Percentiles rank a stretch among this genome's conserved stretches.
Evolutionary conservation across 2,888 invertebrate genomes (phyloP).

Genomic region (Muschampia plurimacula): DNA sequence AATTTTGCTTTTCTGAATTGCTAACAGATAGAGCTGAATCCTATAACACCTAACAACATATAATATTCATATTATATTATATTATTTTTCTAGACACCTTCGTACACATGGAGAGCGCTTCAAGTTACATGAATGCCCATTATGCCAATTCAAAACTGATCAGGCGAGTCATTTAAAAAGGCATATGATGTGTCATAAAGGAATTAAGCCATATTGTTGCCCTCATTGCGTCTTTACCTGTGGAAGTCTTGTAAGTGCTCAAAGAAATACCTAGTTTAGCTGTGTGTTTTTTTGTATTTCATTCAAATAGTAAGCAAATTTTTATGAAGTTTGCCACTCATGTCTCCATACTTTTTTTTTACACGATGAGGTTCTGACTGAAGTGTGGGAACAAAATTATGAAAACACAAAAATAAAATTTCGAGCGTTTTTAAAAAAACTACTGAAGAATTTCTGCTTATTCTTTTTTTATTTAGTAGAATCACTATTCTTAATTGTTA

Average conservation of each 20-base stretch:
- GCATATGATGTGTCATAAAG: conserved; percentile 92
- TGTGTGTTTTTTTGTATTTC: background rate
- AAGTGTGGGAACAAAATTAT: too few species aligned
- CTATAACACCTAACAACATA: background rate
- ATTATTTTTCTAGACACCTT: conserved; percentile 82
- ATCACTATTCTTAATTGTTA: too few species aligned
- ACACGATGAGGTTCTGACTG: too few species aligned
- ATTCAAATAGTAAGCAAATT: too few species aligned
- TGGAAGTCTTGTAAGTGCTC: conserved; percentile 89
- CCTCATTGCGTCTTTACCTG: conserved; percentile 93
- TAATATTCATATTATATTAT: background rate
- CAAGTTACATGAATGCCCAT: conserved; percentile 86
- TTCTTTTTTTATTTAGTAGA: too few species aligned
- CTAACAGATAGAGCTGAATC: conserved; percentile 48
- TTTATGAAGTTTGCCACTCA: too few species aligned
- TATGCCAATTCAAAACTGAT: conserved; percentile 90
- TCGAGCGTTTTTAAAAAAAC: too few species aligned
- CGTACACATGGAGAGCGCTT: conserved; percentile 81
- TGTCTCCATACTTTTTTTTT: too few species aligned
- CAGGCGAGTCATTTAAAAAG: conserved; percentile 90
- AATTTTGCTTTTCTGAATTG: too few species aligned
- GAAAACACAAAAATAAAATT: too few species aligned
- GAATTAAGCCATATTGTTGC: conserved; percentile 94
- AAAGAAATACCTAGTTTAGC: background rate
- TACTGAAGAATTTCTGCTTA: too few species aligned